These are phyloP conservation scores for Colistium nudipinnis DNA, from an alignment of 2,113 vertebrate species.

Conservation along the genomic window DNA sequence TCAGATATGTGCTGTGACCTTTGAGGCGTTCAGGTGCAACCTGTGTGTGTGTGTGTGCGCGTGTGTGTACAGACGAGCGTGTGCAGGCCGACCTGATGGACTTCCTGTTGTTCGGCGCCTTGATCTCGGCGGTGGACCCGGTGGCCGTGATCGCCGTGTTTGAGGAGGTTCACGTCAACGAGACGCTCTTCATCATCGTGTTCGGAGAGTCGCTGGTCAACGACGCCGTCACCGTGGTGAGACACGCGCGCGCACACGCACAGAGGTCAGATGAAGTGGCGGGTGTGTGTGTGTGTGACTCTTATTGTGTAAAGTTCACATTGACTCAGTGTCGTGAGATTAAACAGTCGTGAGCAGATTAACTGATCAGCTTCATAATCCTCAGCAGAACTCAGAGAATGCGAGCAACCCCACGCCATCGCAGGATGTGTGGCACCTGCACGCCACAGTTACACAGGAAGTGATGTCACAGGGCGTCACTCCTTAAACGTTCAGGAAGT, in stretches of 20 bases:
- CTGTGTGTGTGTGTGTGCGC: background rate
- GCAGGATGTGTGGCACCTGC: no score
- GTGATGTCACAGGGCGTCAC: background rate
- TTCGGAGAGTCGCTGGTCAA: constrained; percentile 97
- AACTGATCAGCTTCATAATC: constrained; percentile 54
- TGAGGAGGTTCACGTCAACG: constrained; percentile 96
- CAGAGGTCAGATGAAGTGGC: no score
- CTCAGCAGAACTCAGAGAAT: constrained; percentile 60
- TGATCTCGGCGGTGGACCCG: constrained; percentile 95
- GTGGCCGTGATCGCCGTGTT: constrained; percentile 96
- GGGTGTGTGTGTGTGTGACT: constrained; percentile 14
- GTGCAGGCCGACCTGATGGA: constrained; percentile 92
- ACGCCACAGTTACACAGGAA: background rate
- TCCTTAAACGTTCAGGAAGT: no score
- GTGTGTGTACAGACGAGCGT: constrained; percentile 75
- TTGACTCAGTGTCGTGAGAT: constrained; percentile 29
- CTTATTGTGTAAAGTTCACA: background rate
- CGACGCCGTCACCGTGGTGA: constrained; percentile 98
- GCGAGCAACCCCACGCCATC: constrained; percentile 49
- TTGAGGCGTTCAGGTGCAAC: background rate
- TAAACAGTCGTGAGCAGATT: constrained; percentile 57
- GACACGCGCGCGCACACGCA: constrained; percentile 59
- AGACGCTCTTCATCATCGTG: constrained; percentile 97
- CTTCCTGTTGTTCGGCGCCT: constrained; percentile 93
- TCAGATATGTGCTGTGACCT: background rate